Evolutionary conservation across 2,888 invertebrate genomes (phyloP).

Genomic region (Xylocampa areola): DNA sequence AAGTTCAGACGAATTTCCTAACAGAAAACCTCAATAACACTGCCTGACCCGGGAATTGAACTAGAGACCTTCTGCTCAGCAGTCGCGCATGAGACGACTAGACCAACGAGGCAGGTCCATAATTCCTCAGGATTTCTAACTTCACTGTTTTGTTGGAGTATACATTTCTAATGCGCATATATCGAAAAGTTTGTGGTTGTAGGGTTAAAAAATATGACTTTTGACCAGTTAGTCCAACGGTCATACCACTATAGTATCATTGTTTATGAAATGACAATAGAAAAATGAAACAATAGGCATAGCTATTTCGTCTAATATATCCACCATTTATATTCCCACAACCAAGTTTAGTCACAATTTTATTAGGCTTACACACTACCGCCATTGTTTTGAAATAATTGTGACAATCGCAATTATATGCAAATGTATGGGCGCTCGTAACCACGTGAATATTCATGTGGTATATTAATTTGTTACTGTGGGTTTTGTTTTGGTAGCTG

Average conservation of each 20-base stretch:
- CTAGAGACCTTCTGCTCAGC: too few relatives aligned
- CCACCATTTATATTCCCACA: constrained; percentile 1
- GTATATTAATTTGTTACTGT: constrained; percentile 57
- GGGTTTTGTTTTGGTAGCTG: not conserved
- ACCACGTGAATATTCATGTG: constrained; percentile 58
- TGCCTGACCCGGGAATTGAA: too few relatives aligned
- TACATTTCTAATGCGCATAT: too few relatives aligned
- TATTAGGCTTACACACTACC: constrained; percentile 11
- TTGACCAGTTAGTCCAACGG: too few relatives aligned
- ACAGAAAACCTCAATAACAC: too few relatives aligned
- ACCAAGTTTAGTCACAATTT: constrained; percentile 12
- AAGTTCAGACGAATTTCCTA: too few relatives aligned
- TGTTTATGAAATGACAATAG: constrained; percentile 2
- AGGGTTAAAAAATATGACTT: too few relatives aligned
- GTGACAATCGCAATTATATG: constrained; percentile 62
- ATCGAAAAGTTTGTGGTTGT: too few relatives aligned
- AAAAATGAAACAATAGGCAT: constrained; percentile 11
- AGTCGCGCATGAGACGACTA: too few relatives aligned
- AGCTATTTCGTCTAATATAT: not conserved
- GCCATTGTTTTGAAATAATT: constrained; percentile 57
- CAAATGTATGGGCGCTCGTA: constrained; percentile 48
- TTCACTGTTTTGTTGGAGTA: too few relatives aligned
- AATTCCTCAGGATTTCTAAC: too few relatives aligned
- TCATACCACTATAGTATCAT: not conserved
- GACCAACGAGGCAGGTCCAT: too few relatives aligned